Evolutionary conservation across 1,140 invertebrate genomes (phyloP), one percentile per base, ranked within the genome.

Genomic region (Drosophila serrata): DNA sequence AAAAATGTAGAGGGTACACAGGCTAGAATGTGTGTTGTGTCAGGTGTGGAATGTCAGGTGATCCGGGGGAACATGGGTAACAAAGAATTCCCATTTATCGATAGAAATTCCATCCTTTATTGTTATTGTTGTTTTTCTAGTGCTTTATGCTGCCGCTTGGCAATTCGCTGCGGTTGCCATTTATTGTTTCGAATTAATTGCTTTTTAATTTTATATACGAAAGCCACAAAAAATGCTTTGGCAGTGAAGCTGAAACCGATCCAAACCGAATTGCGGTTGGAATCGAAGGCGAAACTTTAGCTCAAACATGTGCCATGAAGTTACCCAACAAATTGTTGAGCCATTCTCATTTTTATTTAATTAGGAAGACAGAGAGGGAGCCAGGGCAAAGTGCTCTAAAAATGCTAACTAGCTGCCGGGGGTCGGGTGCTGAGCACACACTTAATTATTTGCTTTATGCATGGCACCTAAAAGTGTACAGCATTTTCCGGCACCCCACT

Each of bases 401-500:
- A 90, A 88, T 90, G 85, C 81, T 88, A 88, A 88, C 85, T 84
- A 88, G 84, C 76, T 82, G 80, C 49, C 24, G 62, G n/a, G 11
- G 17, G 48, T 15, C 39, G 29, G 72, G 24, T 29, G 55, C 24
- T n/a, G 68, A 59, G 69, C 70, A 75, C 84, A 65, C 80, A 87
- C 84, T 87, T 87, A 87, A 87, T 87, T 87, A 87, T 88, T 88
- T 84, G 87, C 85, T 87, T 87, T 87, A 87, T 87, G 84, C 84
- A 82, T 84, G 80, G 76, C 84, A 87, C 81, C 85, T 84, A 85
- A 81, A 65, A 74, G 81, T 86, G 67, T 80, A 68, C 67, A 72
- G 51, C 72, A 45, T 65, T 53, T 51, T 17, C 33, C 60, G 39
- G 39, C 40, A 35, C 35, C 11, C 33, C 33, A 4, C 12, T 31